These are phyloP conservation scores for Brassicogethes aeneus DNA, from an alignment of 2,888 invertebrate genomes.

Conservation along the genomic window DNA sequence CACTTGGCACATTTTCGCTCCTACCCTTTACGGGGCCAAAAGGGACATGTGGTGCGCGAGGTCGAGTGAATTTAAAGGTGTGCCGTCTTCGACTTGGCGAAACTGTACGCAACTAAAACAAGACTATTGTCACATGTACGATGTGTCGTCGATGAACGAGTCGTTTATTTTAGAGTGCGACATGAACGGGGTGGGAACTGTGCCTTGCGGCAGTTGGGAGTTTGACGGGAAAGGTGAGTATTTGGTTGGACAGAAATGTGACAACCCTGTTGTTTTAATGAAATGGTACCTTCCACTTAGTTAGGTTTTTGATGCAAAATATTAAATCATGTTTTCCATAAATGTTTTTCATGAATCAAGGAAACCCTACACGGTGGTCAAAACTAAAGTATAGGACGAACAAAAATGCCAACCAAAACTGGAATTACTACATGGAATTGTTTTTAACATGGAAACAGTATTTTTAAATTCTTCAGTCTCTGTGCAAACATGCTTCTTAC, in stretches of 20 bases:
- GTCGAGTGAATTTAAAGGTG: conserved; percentile 47
- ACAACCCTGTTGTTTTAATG: too few relatives aligned
- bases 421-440: too few relatives aligned
- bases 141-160: conserved; percentile 39
- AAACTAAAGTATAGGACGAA: too few relatives aligned
- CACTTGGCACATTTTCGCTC: conserved; percentile 71
- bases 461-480: too few relatives aligned
- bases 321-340: neutral
- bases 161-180: conserved; percentile 22
- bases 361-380: too few relatives aligned
- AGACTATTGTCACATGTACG: conserved; percentile 48
- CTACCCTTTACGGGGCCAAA: conserved; percentile 63
- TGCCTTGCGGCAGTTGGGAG: conserved; percentile 34
- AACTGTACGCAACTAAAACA: conserved; percentile 53
- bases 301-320: neutral
- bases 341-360: too few relatives aligned
- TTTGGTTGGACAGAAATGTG: too few relatives aligned
- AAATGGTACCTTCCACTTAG: neutral
- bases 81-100: conserved; percentile 51
- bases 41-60: conserved; percentile 62
- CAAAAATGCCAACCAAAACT: too few relatives aligned
- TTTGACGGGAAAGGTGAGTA: conserved; percentile 34
- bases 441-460: too few relatives aligned
- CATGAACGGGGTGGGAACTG: conserved; percentile 13
- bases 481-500: too few relatives aligned